Percentiles rank a stretch among this genome's conserved stretches.
These are phyloP conservation scores for Mormyrus proboscirostris DNA, from an alignment of 2,797 vertebrate genomes.

Conservation along the genomic window DNA sequence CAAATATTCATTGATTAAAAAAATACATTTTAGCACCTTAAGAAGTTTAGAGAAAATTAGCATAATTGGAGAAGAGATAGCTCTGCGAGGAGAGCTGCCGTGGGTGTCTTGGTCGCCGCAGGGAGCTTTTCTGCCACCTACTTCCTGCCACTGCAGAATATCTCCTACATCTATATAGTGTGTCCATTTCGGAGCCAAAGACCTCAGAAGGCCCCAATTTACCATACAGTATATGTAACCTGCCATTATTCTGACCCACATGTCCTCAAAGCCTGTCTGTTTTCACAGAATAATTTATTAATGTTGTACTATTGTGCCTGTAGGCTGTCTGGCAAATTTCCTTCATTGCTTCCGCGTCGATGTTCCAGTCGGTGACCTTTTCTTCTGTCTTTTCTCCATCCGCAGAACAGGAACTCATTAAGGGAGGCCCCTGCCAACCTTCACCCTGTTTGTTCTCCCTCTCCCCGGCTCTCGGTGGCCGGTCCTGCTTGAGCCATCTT, in stretches of 20 bases:
- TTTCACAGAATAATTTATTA: constrained; percentile 25
- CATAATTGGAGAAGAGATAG: background rate
- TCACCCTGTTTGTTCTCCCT: constrained; percentile 53
- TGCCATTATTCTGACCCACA: constrained; percentile 18
- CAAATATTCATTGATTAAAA: background rate
- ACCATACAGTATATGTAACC: background rate
- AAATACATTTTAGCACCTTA: constrained; percentile 4
- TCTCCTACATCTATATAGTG: background rate
- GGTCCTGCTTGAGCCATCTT: constrained; percentile 33
- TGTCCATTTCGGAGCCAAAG: constrained; percentile 14
- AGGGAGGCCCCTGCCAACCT: constrained; percentile 38
- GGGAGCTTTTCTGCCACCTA: background rate
- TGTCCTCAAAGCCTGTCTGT: constrained; percentile 5
- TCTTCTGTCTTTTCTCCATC: constrained; percentile 39
- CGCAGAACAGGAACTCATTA: constrained; percentile 57
- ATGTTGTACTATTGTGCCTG: constrained; percentile 26
- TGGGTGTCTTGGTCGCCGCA: background rate
- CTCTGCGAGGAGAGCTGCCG: background rate
- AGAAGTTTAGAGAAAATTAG: constrained; percentile 1
- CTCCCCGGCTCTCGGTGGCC: constrained; percentile 37
- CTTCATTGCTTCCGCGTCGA: constrained; percentile 38
- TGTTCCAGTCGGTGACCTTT: constrained; percentile 49
- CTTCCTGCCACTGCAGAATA: background rate
- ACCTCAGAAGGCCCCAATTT: constrained; percentile 13
- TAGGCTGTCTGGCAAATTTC: constrained; percentile 30